phyloP scores from a whole-genome alignment of 1,140 invertebrate species.

The Euwallacea similis region DNA sequence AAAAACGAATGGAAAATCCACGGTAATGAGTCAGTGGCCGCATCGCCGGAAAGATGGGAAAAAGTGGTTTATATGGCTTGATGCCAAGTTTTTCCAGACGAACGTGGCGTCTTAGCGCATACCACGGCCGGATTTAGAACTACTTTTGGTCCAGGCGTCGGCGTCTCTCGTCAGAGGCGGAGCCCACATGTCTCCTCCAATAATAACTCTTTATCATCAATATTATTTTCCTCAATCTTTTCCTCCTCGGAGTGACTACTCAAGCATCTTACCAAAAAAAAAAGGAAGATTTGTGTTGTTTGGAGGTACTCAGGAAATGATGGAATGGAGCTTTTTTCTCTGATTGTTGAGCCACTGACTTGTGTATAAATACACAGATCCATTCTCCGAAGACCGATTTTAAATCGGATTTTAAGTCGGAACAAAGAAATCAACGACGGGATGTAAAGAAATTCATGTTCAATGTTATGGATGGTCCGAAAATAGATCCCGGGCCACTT shows the following conservation, averaged over 20 bases:
- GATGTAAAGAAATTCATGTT: slow-evolving; percentile 30
- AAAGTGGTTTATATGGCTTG: slow-evolving; percentile 36
- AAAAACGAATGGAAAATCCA: slow-evolving; percentile 25
- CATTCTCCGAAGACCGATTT: slow-evolving; percentile 7
- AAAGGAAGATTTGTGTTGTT: no score
- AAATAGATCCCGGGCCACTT: slow-evolving; percentile 24
- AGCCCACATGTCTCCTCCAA: not conserved
- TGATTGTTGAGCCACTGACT: no score
- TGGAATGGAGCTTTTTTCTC: no score
- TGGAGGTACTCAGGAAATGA: no score
- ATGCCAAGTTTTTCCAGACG: slow-evolving; percentile 37
- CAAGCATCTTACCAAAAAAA: no score
- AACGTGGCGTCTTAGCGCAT: slow-evolving; percentile 34
- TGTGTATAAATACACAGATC: not conserved
- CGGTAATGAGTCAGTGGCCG: slow-evolving; percentile 34
- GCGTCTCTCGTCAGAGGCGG: slow-evolving; percentile 14
- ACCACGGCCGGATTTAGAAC: slow-evolving; percentile 33
- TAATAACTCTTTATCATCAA: no score
- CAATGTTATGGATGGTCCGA: slow-evolving; percentile 23
- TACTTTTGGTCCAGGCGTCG: slow-evolving; percentile 23
- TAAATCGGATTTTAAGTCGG: slow-evolving; percentile 8
- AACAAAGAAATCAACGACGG: slow-evolving; percentile 28
- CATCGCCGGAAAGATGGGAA: slow-evolving; percentile 8
- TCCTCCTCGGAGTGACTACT: no score
- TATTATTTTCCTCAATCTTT: no score